These are phyloP conservation scores for Myiotriccus ornatus DNA, from an alignment of 2,797 vertebrate species.

Conservation along the genomic window DNA sequence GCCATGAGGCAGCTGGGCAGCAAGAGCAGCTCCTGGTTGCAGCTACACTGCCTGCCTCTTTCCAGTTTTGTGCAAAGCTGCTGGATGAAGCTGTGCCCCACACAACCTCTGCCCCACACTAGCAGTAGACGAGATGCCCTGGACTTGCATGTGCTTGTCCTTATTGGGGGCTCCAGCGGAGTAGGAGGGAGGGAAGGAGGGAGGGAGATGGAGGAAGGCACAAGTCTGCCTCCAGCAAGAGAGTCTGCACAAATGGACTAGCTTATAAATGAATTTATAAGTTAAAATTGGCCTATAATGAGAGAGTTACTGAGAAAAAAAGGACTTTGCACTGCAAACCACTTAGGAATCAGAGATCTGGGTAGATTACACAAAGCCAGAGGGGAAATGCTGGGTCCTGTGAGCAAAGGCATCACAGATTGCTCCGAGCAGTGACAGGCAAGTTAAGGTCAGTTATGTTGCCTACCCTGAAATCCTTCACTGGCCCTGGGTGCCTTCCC, in stretches of 20 bases:
- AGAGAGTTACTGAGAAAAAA: conserved; percentile 63
- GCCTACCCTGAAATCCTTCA: not conserved
- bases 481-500: not conserved
- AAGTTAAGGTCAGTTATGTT: not conserved
- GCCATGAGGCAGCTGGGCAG: not conserved
- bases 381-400: not conserved
- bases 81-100: not conserved
- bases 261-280: conserved; percentile 73
- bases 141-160: not conserved
- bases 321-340: conserved; percentile 32
- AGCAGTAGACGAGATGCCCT: not conserved
- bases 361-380: not conserved
- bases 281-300: conserved; percentile 68
- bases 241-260: conserved; percentile 47
- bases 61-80: not conserved
- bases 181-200: not conserved
- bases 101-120: not conserved
- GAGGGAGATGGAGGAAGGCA: not conserved
- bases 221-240: conserved; percentile 45
- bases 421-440: not conserved
- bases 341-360: conserved; percentile 46
- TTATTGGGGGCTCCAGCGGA: not conserved
- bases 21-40: not conserved
- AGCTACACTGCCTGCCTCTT: not conserved
- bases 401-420: conserved; percentile 4